phyloP scores from a whole-genome alignment of 2,888 invertebrate species.

The Leptothorax acervorum region DNA sequence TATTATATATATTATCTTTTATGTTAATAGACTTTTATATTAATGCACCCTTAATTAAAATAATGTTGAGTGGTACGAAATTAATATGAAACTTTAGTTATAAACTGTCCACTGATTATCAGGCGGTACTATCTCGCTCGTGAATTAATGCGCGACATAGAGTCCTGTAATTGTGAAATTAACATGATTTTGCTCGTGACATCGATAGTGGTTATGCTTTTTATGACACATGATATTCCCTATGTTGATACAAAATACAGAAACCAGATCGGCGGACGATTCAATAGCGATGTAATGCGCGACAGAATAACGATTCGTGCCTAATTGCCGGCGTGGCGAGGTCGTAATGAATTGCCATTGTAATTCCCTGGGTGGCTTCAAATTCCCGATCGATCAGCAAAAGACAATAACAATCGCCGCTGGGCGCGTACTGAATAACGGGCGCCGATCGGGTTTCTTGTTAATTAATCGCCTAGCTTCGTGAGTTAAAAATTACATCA shows the following conservation, averaged over 20 bases:
- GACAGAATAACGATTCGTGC: background rate
- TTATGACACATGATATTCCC: constrained; percentile 7
- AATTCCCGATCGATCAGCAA: constrained; percentile 36
- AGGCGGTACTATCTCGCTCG: background rate
- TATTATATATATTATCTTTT: background rate
- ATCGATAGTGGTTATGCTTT: constrained; percentile 22
- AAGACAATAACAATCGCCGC: constrained; percentile 49
- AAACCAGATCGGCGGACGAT: constrained; percentile 3
- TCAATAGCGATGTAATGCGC: constrained; percentile 2
- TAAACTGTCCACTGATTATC: constrained; percentile 22
- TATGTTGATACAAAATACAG: background rate
- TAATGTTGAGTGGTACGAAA: background rate
- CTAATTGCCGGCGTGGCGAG: constrained; percentile 29
- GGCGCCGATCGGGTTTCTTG: constrained; percentile 28
- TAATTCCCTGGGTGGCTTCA: constrained; percentile 33
- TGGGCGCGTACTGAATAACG: constrained; percentile 10
- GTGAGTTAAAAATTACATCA: constrained; percentile 28
- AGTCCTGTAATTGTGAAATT: constrained; percentile 27
- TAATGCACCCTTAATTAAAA: background rate
- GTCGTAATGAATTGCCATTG: constrained; percentile 39
- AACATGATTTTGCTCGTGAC: constrained; percentile 33
- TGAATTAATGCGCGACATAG: constrained; percentile 19
- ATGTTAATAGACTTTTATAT: background rate
- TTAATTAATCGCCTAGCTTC: constrained; percentile 40
- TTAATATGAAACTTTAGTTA: constrained; percentile 19